These are phyloP conservation scores for Nylanderia fulva DNA, from an alignment of 1,140 invertebrate genomes.

Conservation along the genomic window DNA sequence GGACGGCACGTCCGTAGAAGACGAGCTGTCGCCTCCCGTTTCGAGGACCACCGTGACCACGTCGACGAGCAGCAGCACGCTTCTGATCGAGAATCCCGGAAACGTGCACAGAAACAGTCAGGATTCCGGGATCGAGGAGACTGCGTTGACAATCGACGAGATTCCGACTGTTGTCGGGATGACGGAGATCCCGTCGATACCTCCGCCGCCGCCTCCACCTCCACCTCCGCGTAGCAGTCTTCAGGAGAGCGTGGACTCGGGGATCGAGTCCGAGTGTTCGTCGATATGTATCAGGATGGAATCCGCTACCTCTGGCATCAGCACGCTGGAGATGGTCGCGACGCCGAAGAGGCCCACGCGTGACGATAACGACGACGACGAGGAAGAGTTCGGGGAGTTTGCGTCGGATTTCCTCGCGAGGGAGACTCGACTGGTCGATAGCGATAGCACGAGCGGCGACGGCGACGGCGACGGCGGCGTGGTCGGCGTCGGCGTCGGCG, in stretches of 20 bases:
- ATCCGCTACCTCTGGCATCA: constrained; percentile 1
- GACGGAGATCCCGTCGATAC: constrained; percentile 32
- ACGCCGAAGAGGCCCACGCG: constrained; percentile 7
- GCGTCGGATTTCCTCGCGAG: constrained; percentile 53
- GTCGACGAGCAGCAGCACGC: constrained; percentile 28
- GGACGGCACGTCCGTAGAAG: constrained; percentile 32
- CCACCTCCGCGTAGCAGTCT: constrained; percentile 54
- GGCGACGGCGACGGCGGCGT: constrained; percentile 18
- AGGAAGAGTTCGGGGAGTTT: constrained; percentile 55
- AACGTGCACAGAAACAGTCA: constrained; percentile 71
- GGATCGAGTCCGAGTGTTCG: constrained; percentile 77
- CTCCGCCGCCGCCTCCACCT: not conserved
- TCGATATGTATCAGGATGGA: constrained; percentile 69
- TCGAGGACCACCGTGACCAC: constrained; percentile 46
- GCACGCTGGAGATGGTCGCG: not conserved
- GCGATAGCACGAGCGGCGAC: constrained; percentile 47
- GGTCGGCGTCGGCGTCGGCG: constrained; percentile 33
- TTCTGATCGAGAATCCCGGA: constrained; percentile 67
- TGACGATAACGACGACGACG: constrained; percentile 18
- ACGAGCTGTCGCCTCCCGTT: constrained; percentile 49
- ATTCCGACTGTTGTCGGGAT: constrained; percentile 22
- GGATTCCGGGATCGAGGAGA: constrained; percentile 70
- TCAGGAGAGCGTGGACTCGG: constrained; percentile 75
- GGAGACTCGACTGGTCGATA: constrained; percentile 40
- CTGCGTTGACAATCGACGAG: constrained; percentile 58